Percentiles rank a stretch among this genome's conserved stretches.
Conservation (phyloP, 2,888 invertebrate genomes). For the Hirtodrosophila confusa region DNA sequence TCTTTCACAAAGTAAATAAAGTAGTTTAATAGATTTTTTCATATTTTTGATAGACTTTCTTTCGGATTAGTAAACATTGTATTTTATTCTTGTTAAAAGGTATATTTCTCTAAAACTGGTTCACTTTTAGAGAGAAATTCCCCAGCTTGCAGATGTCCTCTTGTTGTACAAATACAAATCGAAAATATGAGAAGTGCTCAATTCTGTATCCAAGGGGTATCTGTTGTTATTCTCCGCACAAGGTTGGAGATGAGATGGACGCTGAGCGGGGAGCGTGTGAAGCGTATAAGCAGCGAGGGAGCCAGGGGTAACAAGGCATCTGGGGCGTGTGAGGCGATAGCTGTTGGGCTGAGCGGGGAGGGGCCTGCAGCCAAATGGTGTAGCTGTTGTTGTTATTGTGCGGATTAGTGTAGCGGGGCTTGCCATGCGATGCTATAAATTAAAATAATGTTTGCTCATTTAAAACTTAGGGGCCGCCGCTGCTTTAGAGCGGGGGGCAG, state of each 20-base stretch:
- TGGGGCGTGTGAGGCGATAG: background rate
- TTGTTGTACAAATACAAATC: conserved; percentile 15
- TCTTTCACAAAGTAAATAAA: too few relatives aligned
- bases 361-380: conserved; percentile 30
- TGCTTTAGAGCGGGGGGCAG: conserved; percentile 1
- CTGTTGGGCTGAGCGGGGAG: background rate
- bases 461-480: conserved; percentile 57
- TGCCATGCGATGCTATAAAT: conserved; percentile 61
- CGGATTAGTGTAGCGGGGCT: conserved; percentile 43
- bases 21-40: too few relatives aligned
- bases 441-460: conserved; percentile 70
- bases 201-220: conserved; percentile 30
- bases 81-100: too few relatives aligned
- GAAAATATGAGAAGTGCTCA: conserved; percentile 50
- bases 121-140: too few relatives aligned
- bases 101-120: too few relatives aligned
- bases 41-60: too few relatives aligned
- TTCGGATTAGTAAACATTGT: too few relatives aligned
- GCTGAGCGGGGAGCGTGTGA: conserved; percentile 21
- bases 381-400: conserved; percentile 37
- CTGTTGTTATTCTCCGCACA: conserved; percentile 32
- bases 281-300: conserved; percentile 15
- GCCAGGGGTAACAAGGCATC: conserved; percentile 29
- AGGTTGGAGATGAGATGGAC: conserved; percentile 10
- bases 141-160: too few relatives aligned